Conservation (phyloP, 2,113 vertebrate species). For the Raphicerus campestris region DNA sequence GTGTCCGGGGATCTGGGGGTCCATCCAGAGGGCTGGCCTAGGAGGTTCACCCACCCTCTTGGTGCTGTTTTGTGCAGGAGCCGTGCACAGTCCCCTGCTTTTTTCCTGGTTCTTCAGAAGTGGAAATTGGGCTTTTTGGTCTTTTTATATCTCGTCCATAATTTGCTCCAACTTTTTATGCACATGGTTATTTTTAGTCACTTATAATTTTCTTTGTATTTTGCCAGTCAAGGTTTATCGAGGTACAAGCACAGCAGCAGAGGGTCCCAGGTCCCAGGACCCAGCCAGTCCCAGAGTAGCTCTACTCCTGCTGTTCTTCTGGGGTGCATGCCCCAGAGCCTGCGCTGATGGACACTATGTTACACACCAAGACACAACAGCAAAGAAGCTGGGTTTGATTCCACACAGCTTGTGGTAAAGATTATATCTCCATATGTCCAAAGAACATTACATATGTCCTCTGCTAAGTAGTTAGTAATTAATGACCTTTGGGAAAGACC, state of each 20-base stretch:
- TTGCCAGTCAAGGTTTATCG: background rate
- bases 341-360: background rate
- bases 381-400: background rate
- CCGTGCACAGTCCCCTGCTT: background rate
- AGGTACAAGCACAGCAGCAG: background rate
- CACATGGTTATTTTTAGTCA: background rate
- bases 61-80: rapidly evolving
- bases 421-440: too few relatives aligned
- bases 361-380: background rate
- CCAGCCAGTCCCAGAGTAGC: background rate
- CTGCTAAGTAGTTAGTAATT: background rate
- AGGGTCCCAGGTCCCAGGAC: background rate
- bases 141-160: background rate
- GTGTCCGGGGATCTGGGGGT: background rate
- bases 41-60: background rate
- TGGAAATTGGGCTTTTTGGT: background rate
- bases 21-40: background rate
- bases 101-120: background rate
- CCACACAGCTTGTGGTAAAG: background rate
- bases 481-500: background rate
- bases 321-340: rapidly evolving
- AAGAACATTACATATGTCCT: rapidly evolving
- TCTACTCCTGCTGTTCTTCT: background rate
- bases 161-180: background rate
- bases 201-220: background rate